Evolutionary conservation across 2,113 vertebrate genomes (phyloP).

Genomic region (Corythoichthys intestinalis): DNA sequence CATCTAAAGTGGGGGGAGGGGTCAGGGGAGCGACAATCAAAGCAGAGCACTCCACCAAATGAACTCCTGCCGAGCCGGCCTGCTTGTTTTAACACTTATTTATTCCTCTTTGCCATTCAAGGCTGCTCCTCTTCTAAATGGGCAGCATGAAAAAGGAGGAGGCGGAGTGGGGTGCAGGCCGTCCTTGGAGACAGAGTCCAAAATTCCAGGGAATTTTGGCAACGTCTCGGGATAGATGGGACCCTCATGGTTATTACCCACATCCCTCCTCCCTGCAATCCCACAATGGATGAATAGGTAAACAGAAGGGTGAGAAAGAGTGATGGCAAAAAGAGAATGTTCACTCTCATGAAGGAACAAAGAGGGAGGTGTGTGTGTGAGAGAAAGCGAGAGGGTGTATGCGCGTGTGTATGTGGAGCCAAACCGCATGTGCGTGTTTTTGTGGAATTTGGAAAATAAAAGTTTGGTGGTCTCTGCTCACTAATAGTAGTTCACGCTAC

Average conservation of each 20-base stretch:
- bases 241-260: conserved; percentile 67
- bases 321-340: conserved; percentile 77
- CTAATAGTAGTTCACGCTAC: conserved; percentile 45
- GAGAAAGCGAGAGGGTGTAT: conserved; percentile 15
- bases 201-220: conserved; percentile 75
- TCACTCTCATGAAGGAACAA: conserved; percentile 65
- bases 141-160: conserved; percentile 52
- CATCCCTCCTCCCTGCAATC: conserved; percentile 13
- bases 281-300: conserved; percentile 79
- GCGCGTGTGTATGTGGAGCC: background rate
- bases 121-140: conserved; percentile 56
- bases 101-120: conserved; percentile 64
- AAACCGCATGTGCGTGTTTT: background rate
- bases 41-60: conserved; percentile 19
- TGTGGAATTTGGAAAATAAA: conserved; percentile 49
- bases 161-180: conserved; percentile 45
- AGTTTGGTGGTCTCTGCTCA: conserved; percentile 60
- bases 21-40: conserved; percentile 11
- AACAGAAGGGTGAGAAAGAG: conserved; percentile 77
- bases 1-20: background rate
- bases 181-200: conserved; percentile 56
- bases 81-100: conserved; percentile 57
- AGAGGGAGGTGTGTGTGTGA: conserved; percentile 61
- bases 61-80: conserved; percentile 51
- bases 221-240: conserved; percentile 72